These are phyloP conservation scores for Proterorhinus semilunaris DNA, from an alignment of 2,113 vertebrate genomes.

Conservation along the genomic window DNA sequence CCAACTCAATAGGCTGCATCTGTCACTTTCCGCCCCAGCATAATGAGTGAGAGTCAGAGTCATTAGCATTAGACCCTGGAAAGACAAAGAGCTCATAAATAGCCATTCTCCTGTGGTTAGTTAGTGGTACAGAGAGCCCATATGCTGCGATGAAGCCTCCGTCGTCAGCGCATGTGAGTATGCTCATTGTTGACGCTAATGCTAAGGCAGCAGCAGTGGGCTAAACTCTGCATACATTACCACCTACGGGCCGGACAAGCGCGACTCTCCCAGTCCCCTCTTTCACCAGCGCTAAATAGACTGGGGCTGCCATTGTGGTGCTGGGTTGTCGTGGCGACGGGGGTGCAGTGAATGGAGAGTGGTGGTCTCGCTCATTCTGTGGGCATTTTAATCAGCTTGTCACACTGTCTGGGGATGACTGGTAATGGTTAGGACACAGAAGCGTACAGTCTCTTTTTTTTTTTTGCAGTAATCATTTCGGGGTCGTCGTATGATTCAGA, in stretches of 20 bases:
- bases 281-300: constrained; percentile 69
- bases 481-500: constrained; percentile 35
- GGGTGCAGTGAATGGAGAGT: constrained; percentile 62
- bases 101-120: constrained; percentile 20
- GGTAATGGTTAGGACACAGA: constrained; percentile 6
- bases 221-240: constrained; percentile 74
- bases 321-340: constrained; percentile 76
- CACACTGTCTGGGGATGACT: constrained; percentile 58
- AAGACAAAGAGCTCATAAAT: constrained; percentile 38
- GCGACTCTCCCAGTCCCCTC: constrained; percentile 51
- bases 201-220: constrained; percentile 53
- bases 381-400: constrained; percentile 73
- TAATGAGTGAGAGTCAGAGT: constrained; percentile 7
- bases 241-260: constrained; percentile 65
- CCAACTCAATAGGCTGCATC: background rate
- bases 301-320: constrained; percentile 75
- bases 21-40: constrained; percentile 2
- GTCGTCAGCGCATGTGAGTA: constrained; percentile 48
- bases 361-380: constrained; percentile 57
- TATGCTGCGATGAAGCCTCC: constrained; percentile 47
- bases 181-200: constrained; percentile 65
- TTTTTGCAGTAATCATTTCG: constrained; percentile 7
- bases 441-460: background rate
- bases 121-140: constrained; percentile 29
- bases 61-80: constrained; percentile 22